Conservation (phyloP, 2,888 invertebrate species). For the Dyspetes luteomarginatus region DNA sequence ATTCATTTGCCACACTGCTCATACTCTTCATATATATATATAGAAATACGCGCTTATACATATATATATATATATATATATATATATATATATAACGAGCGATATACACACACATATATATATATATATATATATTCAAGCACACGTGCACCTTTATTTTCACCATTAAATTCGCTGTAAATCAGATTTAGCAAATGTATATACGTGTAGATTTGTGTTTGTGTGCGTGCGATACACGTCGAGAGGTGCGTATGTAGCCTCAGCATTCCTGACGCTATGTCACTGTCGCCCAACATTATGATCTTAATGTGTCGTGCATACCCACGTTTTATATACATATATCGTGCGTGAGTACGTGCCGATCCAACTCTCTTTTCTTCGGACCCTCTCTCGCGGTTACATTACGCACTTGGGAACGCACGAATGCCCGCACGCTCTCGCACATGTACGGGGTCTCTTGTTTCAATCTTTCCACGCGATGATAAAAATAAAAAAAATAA, state of each 20-base stretch:
- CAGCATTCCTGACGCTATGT: conserved; percentile 77
- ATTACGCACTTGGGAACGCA: conserved; percentile 12
- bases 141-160: conserved; percentile 74
- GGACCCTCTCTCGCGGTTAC: background rate
- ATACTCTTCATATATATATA: too few relatives aligned
- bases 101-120: too few relatives aligned
- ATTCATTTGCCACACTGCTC: conserved; percentile 21
- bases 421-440: conserved; percentile 29
- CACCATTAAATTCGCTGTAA: conserved; percentile 77
- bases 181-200: conserved; percentile 75
- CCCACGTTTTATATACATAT: conserved; percentile 52
- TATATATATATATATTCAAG: too few relatives aligned
- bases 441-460: conserved; percentile 10
- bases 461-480: conserved; percentile 17
- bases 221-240: background rate
- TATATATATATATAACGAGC: too few relatives aligned
- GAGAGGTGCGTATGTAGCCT: conserved; percentile 58
- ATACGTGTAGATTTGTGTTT: background rate
- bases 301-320: conserved; percentile 75
- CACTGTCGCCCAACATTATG: conserved; percentile 78
- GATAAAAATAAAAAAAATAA: background rate
- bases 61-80: too few relatives aligned
- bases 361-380: background rate
- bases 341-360: background rate
- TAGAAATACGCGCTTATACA: background rate